phyloP scores from a whole-genome alignment of 2,888 invertebrate genomes.

The Thecocarcelia acutangulata region DNA sequence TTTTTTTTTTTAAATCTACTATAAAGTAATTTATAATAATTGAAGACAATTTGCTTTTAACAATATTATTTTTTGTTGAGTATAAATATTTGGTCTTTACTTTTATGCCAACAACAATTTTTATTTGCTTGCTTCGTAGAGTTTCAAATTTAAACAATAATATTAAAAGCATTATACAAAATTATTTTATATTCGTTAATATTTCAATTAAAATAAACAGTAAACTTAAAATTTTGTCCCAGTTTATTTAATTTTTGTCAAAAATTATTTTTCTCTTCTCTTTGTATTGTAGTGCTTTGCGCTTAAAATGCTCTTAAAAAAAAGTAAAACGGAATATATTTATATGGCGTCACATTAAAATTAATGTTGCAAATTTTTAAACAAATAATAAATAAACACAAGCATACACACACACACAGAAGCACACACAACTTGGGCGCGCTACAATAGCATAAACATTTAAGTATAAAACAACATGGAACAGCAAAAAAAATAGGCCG shows the following conservation, averaged over 20 bases:
- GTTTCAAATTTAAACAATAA: too few relatives aligned
- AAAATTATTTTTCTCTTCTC: neutral
- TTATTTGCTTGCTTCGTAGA: too few relatives aligned
- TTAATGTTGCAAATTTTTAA: conserved; percentile 69
- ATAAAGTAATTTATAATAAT: too few relatives aligned
- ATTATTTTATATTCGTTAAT: too few relatives aligned
- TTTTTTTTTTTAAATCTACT: too few relatives aligned
- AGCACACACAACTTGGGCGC: neutral
- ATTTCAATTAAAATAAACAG: too few relatives aligned
- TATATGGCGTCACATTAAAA: conserved; percentile 69
- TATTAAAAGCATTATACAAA: too few relatives aligned
- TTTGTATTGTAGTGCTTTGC: neutral
- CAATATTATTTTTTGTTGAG: too few relatives aligned
- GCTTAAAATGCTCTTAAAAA: too few relatives aligned
- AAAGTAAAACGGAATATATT: conserved; percentile 17
- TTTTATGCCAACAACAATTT: too few relatives aligned
- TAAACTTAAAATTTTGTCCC: neutral
- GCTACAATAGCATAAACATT: conserved; percentile 25
- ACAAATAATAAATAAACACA: conserved; percentile 63
- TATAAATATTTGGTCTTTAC: too few relatives aligned
- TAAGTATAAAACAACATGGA: conserved; percentile 39
- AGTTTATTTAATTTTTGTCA: conserved; percentile 17
- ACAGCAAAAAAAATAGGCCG: conserved; percentile 25
- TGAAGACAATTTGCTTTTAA: too few relatives aligned
- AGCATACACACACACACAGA: neutral